Percentiles rank a stretch among this genome's conserved stretches.
Evolutionary conservation across 2,113 vertebrate species (phyloP).

Genomic region (Entelurus aequoreus): DNA sequence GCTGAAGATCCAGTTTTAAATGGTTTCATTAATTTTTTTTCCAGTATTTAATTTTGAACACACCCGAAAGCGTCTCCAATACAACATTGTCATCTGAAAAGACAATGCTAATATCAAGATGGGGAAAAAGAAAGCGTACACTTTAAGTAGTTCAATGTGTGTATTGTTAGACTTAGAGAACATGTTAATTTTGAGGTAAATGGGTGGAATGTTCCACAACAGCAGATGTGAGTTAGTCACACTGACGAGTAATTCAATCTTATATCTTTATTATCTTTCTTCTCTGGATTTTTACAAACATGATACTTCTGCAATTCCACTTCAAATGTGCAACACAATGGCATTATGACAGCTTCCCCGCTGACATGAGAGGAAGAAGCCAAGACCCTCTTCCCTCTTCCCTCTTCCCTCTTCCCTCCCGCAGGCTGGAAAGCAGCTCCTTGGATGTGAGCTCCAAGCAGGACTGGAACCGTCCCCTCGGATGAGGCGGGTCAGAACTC

Average conservation of each 20-base stretch:
- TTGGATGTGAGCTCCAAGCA: conserved; percentile 22
- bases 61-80: too few species aligned
- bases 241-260: conserved; percentile 36
- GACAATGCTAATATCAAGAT: too few species aligned
- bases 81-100: too few species aligned
- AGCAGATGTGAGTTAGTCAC: too few species aligned
- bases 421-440: conserved; percentile 28
- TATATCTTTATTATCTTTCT: conserved; percentile 69
- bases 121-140: too few species aligned
- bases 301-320: conserved; percentile 68
- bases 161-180: too few species aligned
- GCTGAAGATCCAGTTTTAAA: too few species aligned
- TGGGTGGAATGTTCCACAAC: too few species aligned
- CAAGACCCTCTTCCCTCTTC: neutral
- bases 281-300: conserved; percentile 72
- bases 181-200: too few species aligned
- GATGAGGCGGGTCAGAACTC: conserved; percentile 59
- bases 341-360: conserved; percentile 47
- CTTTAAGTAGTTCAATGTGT: too few species aligned
- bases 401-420: neutral
- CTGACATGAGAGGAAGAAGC: neutral
- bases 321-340: conserved; percentile 72
- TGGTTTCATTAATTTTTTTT: too few species aligned
- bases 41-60: too few species aligned
- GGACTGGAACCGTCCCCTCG: conserved; percentile 59